A percentile compares a stretch with the other conserved stretches of the same genome.
Evolutionary conservation across 2,113 vertebrate genomes (phyloP).

Genomic region (Acrocephalus kingi): DNA sequence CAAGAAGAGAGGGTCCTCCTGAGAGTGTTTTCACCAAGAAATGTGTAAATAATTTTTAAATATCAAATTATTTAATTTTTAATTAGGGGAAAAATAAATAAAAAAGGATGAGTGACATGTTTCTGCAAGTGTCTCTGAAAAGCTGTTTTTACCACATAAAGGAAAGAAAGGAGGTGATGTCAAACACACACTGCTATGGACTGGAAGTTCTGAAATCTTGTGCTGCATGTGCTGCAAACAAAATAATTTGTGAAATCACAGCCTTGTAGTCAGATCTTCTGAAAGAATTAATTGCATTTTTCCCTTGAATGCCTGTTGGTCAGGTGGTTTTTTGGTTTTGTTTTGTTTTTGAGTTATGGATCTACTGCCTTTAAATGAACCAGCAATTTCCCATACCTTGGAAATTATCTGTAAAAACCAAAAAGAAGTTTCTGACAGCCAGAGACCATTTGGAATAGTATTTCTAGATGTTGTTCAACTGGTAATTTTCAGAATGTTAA

Average conservation of each 20-base stretch:
- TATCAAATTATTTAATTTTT: neutral
- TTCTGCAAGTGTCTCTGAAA: neutral
- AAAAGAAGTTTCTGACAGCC: neutral
- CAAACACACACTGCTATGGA: neutral
- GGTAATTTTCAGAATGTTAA: neutral
- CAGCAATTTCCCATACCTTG: neutral
- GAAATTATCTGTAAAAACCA: neutral
- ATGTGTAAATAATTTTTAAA: neutral
- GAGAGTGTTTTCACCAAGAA: neutral
- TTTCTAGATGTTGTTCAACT: neutral
- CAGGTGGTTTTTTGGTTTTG: neutral
- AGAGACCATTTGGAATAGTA: neutral
- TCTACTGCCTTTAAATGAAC: neutral
- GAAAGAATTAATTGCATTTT: neutral
- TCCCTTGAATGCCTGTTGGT: neutral
- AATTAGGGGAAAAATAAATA: fast-evolving
- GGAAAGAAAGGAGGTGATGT: neutral
- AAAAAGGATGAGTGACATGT: fast-evolving
- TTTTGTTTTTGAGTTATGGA: neutral
- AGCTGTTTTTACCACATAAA: neutral
- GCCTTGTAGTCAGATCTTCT: neutral
- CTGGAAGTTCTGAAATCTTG: neutral
- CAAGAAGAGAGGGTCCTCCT: neutral
- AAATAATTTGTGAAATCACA: neutral
- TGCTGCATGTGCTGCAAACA: neutral